phyloP scores from a whole-genome alignment of 2,113 vertebrate species.

The Cyanoderma ruficeps region DNA sequence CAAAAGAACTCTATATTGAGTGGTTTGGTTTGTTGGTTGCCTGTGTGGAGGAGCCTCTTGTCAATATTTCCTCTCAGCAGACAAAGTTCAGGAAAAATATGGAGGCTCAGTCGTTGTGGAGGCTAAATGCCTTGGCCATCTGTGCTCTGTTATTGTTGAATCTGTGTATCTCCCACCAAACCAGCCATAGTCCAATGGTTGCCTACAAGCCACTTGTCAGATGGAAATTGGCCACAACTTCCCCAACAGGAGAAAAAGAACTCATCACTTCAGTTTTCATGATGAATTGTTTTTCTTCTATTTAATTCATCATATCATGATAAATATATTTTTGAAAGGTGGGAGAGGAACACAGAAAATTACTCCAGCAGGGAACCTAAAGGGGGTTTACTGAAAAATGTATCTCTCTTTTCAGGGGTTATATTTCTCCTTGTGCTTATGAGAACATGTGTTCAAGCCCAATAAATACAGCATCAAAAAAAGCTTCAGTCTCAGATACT shows the following conservation, averaged over 20 bases:
- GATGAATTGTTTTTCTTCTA: background rate
- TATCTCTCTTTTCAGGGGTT: background rate
- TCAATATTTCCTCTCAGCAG: background rate
- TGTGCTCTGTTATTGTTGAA: background rate
- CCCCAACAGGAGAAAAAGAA: background rate
- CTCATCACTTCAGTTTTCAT: background rate
- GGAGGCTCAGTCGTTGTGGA: accelerated
- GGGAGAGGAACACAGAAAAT: accelerated
- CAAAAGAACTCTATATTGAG: background rate
- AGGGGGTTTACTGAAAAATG: background rate
- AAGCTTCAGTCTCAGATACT: background rate
- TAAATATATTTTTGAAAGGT: background rate
- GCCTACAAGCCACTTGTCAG: background rate
- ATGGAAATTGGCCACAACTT: background rate
- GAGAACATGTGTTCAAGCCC: background rate
- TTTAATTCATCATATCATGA: background rate
- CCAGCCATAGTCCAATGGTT: background rate
- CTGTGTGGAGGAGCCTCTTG: background rate
- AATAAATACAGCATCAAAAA: background rate
- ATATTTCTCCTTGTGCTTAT: background rate
- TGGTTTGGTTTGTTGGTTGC: background rate
- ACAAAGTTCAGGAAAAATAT: background rate
- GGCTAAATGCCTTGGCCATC: background rate
- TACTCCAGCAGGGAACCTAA: background rate
- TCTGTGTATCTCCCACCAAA: background rate